Conservation (phyloP, 2,797 vertebrate genomes). For the Agapornis canus region DNA sequence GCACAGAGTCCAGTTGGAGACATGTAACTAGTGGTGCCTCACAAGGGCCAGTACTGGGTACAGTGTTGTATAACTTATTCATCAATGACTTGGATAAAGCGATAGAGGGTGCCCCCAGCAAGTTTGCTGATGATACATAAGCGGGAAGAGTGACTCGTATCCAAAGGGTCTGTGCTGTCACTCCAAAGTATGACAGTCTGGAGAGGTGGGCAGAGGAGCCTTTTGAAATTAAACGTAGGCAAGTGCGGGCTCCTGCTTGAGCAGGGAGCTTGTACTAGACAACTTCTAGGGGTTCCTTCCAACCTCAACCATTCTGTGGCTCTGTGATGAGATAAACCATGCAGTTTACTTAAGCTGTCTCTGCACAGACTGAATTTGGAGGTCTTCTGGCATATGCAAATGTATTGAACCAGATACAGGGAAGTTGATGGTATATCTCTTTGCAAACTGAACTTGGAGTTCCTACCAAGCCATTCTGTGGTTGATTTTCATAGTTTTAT, state of each 20-base stretch:
- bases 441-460: neutral
- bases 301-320: neutral
- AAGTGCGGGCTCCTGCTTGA: neutral
- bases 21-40: neutral
- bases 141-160: neutral
- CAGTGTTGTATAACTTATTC: neutral
- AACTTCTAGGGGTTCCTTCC: neutral
- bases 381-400: neutral
- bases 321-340: neutral
- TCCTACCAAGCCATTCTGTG: neutral
- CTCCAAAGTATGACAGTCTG: neutral
- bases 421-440: neutral
- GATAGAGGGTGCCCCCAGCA: neutral
- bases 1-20: neutral
- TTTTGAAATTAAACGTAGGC: neutral
- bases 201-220: neutral
- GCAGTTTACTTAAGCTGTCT: neutral
- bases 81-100: neutral
- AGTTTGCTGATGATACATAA: neutral
- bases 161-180: neutral
- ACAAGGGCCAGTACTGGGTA: neutral
- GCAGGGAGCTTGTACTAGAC: neutral
- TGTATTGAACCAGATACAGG: neutral
- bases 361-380: neutral
- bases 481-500: neutral